Conservation (phyloP, 1,140 invertebrate genomes). For the Bombus haemorrhoidalis region DNA sequence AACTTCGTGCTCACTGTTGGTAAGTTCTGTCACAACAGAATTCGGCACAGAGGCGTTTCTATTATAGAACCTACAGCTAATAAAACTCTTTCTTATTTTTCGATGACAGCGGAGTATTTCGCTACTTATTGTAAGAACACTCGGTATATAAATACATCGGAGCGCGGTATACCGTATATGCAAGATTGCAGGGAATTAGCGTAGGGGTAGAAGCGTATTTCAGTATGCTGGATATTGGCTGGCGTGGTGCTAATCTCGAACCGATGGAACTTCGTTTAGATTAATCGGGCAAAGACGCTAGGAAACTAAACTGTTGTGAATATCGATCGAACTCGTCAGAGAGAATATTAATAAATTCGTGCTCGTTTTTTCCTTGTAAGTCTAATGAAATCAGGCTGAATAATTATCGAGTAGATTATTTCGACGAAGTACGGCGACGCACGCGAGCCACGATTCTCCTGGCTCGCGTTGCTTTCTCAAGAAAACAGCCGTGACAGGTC, state of each 20-base stretch:
- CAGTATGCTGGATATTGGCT: constrained; percentile 2
- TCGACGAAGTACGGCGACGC: constrained; percentile 1
- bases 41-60: neutral
- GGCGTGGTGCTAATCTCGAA: constrained; percentile 23
- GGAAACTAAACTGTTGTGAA: neutral
- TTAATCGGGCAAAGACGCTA: constrained; percentile 47
- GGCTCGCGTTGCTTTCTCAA: constrained; percentile 34
- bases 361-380: neutral
- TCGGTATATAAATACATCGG: constrained; percentile 8
- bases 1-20: neutral
- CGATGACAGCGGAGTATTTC: neutral
- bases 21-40: neutral
- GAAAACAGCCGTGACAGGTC: constrained; percentile 48
- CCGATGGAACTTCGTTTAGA: constrained; percentile 54
- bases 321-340: neutral
- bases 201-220: neutral
- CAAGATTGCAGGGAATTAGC: neutral
- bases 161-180: constrained; percentile 18
- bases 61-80: no score
- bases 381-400: neutral
- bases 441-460: neutral
- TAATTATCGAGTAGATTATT: constrained; percentile 28
- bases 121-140: neutral
- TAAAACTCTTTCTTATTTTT: neutral
- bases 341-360: constrained; percentile 1